These are phyloP conservation scores for Liasis olivaceus DNA, from an alignment of 2,797 vertebrate genomes.

Conservation along the genomic window DNA sequence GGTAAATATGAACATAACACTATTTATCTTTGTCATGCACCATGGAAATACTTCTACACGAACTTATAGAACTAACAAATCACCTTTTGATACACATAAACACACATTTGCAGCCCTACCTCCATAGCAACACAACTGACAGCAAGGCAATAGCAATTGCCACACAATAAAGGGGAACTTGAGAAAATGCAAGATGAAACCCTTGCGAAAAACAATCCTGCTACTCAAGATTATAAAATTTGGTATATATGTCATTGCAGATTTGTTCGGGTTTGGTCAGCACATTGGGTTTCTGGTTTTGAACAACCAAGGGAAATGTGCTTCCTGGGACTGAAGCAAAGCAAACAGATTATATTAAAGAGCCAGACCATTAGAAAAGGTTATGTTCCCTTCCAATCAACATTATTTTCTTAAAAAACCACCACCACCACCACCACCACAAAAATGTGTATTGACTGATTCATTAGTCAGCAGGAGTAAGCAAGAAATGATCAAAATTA, in stretches of 20 bases:
- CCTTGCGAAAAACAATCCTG: background rate
- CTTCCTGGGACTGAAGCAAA: background rate
- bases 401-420: background rate
- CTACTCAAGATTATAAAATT: background rate
- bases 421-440: background rate
- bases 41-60: constrained; percentile 19
- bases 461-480: background rate
- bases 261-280: background rate
- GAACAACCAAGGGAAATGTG: background rate
- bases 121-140: constrained; percentile 33
- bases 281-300: background rate
- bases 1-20: background rate
- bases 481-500: background rate
- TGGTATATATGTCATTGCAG: background rate
- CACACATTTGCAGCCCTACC: background rate
- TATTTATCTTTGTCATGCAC: constrained; percentile 25
- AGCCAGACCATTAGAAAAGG: background rate
- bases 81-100: constrained; percentile 3
- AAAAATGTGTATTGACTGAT: background rate
- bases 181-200: background rate
- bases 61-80: constrained; percentile 9
- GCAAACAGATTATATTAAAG: background rate
- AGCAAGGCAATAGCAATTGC: constrained; percentile 28
- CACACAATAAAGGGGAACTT: background rate
- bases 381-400: background rate